Evolutionary conservation across 2,797 vertebrate genomes (phyloP).

Genomic region (Balearica regulorum): DNA sequence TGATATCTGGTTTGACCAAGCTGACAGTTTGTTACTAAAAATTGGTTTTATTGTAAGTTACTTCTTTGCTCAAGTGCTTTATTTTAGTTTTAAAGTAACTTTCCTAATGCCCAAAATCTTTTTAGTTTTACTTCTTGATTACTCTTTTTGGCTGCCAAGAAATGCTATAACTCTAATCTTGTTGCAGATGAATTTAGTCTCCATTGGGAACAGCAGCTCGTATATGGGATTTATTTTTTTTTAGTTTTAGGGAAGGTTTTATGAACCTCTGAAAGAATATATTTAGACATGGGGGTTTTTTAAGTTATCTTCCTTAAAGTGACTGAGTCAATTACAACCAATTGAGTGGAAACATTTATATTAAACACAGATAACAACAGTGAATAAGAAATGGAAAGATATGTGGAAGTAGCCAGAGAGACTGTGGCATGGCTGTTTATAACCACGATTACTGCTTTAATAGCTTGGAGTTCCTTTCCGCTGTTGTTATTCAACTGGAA

Average conservation of each 20-base stretch:
- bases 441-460: background rate
- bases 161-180: background rate
- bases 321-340: background rate
- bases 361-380: background rate
- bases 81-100: background rate
- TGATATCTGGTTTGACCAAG: background rate
- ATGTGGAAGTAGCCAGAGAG: background rate
- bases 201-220: rapidly evolving
- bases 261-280: background rate
- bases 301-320: background rate
- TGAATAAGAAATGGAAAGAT: background rate
- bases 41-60: background rate
- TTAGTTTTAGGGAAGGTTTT: background rate
- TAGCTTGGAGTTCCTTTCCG: background rate
- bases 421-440: background rate
- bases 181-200: background rate
- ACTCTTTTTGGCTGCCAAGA: background rate
- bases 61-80: background rate
- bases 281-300: background rate
- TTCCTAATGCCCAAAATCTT: background rate
- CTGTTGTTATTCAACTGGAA: background rate
- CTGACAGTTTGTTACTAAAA: background rate
- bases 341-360: background rate
- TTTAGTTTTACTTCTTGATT: background rate
- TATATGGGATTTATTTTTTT: background rate